phyloP scores from a whole-genome alignment of 92 coral and sea anemone genomes.

The Palythoa grandis region DNA sequence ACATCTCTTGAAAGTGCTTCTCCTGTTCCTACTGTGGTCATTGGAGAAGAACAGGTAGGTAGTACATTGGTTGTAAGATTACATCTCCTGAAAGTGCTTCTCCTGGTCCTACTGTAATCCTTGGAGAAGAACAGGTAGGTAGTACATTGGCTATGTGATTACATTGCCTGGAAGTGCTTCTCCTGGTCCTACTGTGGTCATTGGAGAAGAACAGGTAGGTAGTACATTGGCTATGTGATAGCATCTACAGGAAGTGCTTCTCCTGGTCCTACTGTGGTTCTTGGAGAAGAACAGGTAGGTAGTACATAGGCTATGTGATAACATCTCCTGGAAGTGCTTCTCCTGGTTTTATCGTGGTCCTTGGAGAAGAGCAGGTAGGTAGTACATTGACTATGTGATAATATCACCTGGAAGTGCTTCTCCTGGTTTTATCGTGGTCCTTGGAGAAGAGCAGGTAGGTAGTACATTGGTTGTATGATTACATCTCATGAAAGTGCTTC shows the following conservation, averaged over 20 bases:
- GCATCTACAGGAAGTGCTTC: constrained; percentile 31
- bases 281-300: constrained; percentile 82
- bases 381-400: background rate
- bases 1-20: constrained; percentile 31
- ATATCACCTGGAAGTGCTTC: constrained; percentile 30
- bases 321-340: constrained; percentile 31
- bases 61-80: background rate
- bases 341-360: constrained; percentile 57
- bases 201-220: constrained; percentile 80
- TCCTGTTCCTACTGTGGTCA: constrained; percentile 58
- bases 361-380: constrained; percentile 81
- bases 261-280: constrained; percentile 58
- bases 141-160: background rate
- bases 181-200: constrained; percentile 58
- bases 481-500: constrained; percentile 31
- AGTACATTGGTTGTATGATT: no score
- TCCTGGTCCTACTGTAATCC: constrained; percentile 57
- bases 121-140: constrained; percentile 80
- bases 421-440: constrained; percentile 57
- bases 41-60: constrained; percentile 81
- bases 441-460: constrained; percentile 82
- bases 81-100: constrained; percentile 32
- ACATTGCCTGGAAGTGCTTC: constrained; percentile 30
- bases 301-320: background rate
- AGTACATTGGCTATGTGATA: constrained; percentile 74